These are phyloP conservation scores for Cyphomyrmex costatus DNA, from an alignment of 1,140 invertebrate genomes.

Conservation along the genomic window DNA sequence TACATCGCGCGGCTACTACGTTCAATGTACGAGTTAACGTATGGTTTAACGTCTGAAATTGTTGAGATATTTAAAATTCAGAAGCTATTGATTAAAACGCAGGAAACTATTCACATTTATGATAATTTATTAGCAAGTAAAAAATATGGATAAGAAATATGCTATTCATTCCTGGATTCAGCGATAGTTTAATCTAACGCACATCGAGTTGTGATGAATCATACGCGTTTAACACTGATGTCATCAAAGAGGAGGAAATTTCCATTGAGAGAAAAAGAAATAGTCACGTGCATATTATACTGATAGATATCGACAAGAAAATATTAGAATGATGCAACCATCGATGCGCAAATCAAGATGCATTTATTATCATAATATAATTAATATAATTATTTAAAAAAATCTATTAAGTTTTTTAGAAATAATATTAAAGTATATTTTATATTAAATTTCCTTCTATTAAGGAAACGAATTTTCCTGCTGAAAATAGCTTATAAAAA, in stretches of 20 bases:
- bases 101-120: background rate
- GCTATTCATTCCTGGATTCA: background rate
- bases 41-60: conserved; percentile 41
- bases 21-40: conserved; percentile 37
- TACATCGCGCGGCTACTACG: background rate
- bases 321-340: background rate
- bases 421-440: background rate
- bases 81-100: background rate
- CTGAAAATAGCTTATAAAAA: background rate
- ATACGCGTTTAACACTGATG: background rate
- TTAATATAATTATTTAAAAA: background rate
- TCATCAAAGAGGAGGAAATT: conserved; percentile 26
- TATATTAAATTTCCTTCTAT: background rate
- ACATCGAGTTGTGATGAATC: background rate
- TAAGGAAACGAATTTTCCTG: background rate
- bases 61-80: background rate
- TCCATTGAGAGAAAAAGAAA: conserved; percentile 25
- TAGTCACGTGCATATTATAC: background rate
- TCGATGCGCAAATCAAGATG: background rate
- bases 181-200: background rate
- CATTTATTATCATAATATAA: background rate
- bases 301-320: conserved; percentile 33
- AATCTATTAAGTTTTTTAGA: background rate
- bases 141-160: background rate
- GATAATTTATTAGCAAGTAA: background rate